Conservation (phyloP, 1,140 invertebrate species). For the Sesamia nonagrioides region DNA sequence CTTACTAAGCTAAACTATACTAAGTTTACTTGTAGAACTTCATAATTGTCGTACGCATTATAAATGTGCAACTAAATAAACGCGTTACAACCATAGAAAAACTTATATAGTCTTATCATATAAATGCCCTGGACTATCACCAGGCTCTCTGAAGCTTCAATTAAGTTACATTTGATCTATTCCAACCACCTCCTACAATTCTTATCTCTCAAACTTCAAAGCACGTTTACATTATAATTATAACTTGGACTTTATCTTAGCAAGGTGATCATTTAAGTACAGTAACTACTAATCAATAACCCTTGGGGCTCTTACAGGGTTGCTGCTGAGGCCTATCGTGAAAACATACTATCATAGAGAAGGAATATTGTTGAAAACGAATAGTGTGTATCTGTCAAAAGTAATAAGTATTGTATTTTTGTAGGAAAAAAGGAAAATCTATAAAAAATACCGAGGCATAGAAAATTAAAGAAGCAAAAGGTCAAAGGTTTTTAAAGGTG, state of each 20-base stretch:
- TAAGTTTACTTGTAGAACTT: too few relatives aligned
- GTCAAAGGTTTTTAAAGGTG: too few relatives aligned
- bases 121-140: slow-evolving; percentile 15
- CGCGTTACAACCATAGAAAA: neutral
- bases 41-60: too few relatives aligned
- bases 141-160: slow-evolving; percentile 23
- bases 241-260: slow-evolving; percentile 50
- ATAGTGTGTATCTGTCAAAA: too few relatives aligned
- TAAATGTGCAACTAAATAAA: too few relatives aligned
- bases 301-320: slow-evolving; percentile 57
- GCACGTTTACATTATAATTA: slow-evolving; percentile 50
- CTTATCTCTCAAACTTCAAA: slow-evolving; percentile 48
- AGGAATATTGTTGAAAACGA: neutral
- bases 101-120: neutral
- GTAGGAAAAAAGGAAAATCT: too few relatives aligned
- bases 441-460: too few relatives aligned
- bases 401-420: too few relatives aligned
- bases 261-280: slow-evolving; percentile 49
- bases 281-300: slow-evolving; percentile 71
- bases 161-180: slow-evolving; percentile 40
- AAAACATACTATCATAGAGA: too few relatives aligned
- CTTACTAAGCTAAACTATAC: too few relatives aligned
- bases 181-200: slow-evolving; percentile 40
- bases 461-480: too few relatives aligned
- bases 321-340: neutral